phyloP scores from a whole-genome alignment of 2,113 vertebrate genomes.

The Amblyopsis rosae region DNA sequence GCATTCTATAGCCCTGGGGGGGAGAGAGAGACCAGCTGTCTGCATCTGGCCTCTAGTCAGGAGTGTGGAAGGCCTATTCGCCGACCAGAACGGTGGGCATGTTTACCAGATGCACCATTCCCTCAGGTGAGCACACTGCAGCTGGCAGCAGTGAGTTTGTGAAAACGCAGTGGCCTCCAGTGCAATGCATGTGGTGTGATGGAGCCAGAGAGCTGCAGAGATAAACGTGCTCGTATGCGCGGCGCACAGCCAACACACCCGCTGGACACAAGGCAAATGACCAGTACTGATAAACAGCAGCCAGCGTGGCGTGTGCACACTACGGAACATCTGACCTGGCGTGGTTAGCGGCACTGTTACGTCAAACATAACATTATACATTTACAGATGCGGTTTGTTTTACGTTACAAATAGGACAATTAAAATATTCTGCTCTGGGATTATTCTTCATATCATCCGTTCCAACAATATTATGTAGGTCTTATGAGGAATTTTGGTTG shows the following conservation, averaged over 20 bases:
- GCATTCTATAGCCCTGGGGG: conserved; percentile 32
- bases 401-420: neutral
- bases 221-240: conserved; percentile 36
- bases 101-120: conserved; percentile 71
- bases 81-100: conserved; percentile 38
- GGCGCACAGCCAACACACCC: neutral
- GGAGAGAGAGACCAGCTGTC: conserved; percentile 56
- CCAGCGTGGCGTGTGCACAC: neutral
- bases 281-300: conserved; percentile 10
- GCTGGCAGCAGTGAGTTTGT: conserved; percentile 57
- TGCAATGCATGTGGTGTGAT: conserved; percentile 41
- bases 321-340: neutral
- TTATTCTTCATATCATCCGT: neutral
- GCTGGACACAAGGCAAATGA: conserved; percentile 11
- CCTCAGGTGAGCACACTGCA: conserved; percentile 63
- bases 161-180: conserved; percentile 40
- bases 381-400: too few species aligned
- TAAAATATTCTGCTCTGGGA: neutral
- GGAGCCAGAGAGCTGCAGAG: conserved; percentile 29
- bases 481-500: neutral
- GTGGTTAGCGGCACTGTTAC: too few species aligned
- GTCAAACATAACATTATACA: too few species aligned
- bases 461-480: neutral
- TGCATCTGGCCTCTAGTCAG: conserved; percentile 56
- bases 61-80: conserved; percentile 40